Evolutionary conservation across 2,113 vertebrate species (phyloP).

Genomic region (Oryzias curvinotus): DNA sequence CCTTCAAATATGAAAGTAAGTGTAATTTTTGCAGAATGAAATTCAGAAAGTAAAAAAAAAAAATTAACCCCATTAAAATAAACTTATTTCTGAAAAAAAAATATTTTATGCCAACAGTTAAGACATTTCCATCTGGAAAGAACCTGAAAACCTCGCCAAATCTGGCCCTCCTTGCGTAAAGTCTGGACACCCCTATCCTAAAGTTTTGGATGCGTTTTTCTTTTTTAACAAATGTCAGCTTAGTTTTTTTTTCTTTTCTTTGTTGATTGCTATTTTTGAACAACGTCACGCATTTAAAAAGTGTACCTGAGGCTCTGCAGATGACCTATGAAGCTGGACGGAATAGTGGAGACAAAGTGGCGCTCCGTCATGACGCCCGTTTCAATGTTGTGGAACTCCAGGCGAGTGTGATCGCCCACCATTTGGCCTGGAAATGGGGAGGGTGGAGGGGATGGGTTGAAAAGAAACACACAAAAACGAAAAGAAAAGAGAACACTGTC

Average conservation of each 20-base stretch:
- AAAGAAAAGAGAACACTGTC: constrained; percentile 75
- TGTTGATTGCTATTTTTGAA: background rate
- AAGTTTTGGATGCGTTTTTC: too few species aligned
- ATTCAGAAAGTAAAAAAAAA: too few species aligned
- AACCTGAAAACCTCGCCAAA: too few species aligned
- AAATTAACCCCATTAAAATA: too few species aligned
- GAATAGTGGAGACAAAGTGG: constrained; percentile 90
- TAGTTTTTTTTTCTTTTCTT: background rate
- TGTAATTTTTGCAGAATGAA: too few species aligned
- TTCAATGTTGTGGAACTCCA: constrained; percentile 99
- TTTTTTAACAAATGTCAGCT: background rate
- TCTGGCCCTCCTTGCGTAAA: too few species aligned
- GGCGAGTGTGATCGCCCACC: constrained; percentile 97
- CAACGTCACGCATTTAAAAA: background rate
- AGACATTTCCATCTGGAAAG: too few species aligned
- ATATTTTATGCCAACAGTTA: too few species aligned
- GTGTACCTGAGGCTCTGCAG: constrained; percentile 88
- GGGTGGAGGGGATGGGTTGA: constrained; percentile 73
- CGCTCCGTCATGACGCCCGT: constrained; percentile 98
- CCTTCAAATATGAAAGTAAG: too few species aligned
- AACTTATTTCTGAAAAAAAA: too few species aligned
- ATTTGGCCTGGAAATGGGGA: constrained; percentile 87
- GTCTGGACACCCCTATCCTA: too few species aligned
- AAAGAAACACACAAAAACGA: constrained; percentile 72
- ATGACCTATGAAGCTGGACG: constrained; percentile 97